Conservation (phyloP, 2,113 vertebrate species). For the Ceyx cyanopectus region DNA sequence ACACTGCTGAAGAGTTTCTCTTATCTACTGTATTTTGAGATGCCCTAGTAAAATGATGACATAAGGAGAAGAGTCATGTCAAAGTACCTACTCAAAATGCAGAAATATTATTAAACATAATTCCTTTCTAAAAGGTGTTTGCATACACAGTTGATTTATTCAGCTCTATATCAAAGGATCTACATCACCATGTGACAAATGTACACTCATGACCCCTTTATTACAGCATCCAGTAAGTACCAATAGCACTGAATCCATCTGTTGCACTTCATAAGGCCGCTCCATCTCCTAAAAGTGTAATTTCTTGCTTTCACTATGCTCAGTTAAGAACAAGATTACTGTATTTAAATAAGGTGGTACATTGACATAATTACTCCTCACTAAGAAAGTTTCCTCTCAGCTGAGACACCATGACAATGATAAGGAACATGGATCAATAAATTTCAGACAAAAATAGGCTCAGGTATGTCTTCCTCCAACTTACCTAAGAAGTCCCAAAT, state of each 20-base stretch:
- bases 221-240: neutral
- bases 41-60: neutral
- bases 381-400: neutral
- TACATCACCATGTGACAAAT: neutral
- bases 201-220: neutral
- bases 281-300: neutral
- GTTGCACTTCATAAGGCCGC: neutral
- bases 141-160: neutral
- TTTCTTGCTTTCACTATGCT: neutral
- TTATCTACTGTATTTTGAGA: neutral
- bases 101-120: neutral
- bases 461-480: neutral
- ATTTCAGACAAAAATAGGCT: neutral
- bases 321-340: neutral
- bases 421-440: neutral
- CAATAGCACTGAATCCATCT: neutral
- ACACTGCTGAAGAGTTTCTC: neutral
- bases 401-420: neutral
- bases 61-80: neutral
- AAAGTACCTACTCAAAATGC: neutral
- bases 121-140: neutral
- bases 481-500: slow-evolving; percentile 99
- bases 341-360: neutral
- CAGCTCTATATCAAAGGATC: neutral
- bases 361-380: neutral